A percentile compares a stretch with the other conserved stretches of the same genome.
phyloP scores from a whole-genome alignment of 2,113 vertebrate genomes.

The Origma solitaria region DNA sequence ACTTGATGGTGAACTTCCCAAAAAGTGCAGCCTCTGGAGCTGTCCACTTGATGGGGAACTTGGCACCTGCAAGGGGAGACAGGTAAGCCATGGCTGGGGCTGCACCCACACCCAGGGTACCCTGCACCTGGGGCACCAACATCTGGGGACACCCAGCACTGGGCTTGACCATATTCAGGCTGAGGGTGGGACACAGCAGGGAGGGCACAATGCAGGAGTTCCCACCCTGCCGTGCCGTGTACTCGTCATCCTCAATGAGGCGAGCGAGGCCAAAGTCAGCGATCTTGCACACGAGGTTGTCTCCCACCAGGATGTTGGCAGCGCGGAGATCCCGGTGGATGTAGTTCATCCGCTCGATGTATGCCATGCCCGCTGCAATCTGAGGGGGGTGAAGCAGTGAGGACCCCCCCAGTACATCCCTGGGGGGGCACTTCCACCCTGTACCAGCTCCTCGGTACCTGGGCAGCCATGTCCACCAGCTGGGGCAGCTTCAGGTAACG shows the following conservation, averaged over 20 bases:
- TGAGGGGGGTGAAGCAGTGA: neutral
- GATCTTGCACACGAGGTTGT: constrained; percentile 93
- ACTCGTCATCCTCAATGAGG: constrained; percentile 95
- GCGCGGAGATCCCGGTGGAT: constrained; percentile 95
- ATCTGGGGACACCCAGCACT: neutral
- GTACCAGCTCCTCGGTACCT: constrained; percentile 67
- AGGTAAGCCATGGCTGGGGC: neutral
- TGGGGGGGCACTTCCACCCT: neutral
- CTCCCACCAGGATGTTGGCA: constrained; percentile 95
- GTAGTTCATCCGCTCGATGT: constrained; percentile 98
- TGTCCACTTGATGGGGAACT: constrained; percentile 99
- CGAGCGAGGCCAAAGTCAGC: constrained; percentile 95
- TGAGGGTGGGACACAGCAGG: fast-evolving
- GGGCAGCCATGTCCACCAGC: constrained; percentile 94
- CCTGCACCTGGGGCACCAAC: neutral
- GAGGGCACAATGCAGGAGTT: fast-evolving
- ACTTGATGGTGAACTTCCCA: constrained; percentile 96
- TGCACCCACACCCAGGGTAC: neutral
- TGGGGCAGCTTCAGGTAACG: constrained; percentile 86
- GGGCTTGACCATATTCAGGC: neutral
- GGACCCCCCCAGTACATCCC: fast-evolving
- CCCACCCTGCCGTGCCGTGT: constrained; percentile 93
- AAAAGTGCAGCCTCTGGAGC: constrained; percentile 93
- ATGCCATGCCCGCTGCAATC: constrained; percentile 95
- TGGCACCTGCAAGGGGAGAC: constrained; percentile 78